Percentiles rank a stretch among this genome's conserved stretches.
Conservation (phyloP, 2,888 invertebrate genomes). For the Stenodera caucasica region DNA sequence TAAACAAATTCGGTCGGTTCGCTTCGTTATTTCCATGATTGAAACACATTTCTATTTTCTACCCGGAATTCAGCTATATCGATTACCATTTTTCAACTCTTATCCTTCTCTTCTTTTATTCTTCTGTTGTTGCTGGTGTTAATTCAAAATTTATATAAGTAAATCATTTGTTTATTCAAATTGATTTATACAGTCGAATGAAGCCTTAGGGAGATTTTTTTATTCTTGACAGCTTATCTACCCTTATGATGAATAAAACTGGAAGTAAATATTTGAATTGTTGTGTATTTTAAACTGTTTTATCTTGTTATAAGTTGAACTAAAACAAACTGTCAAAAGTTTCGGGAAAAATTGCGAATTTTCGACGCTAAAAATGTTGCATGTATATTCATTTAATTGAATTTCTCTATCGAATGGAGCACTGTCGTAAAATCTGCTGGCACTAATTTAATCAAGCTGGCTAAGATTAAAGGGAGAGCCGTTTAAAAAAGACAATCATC, state of each 20-base stretch:
- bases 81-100: too few relatives aligned
- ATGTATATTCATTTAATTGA: not conserved
- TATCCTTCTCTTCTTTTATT: not conserved
- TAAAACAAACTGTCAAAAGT: not conserved
- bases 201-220: conserved; percentile 7
- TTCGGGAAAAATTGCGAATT: too few relatives aligned
- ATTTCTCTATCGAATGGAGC: too few relatives aligned
- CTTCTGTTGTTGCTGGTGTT: too few relatives aligned
- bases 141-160: too few relatives aligned
- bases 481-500: not conserved
- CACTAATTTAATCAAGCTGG: not conserved
- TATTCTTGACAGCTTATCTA: conserved; percentile 17
- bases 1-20: not conserved
- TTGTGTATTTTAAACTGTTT: conserved; percentile 43
- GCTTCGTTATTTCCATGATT: too few relatives aligned
- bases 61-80: too few relatives aligned
- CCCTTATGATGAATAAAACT: conserved; percentile 22
- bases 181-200: conserved; percentile 26
- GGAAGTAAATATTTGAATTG: conserved; percentile 39
- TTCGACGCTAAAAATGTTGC: too few relatives aligned
- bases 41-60: too few relatives aligned
- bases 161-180: conserved; percentile 23
- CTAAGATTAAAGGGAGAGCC: too few relatives aligned
- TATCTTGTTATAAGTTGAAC: conserved; percentile 41
- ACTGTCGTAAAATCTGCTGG: not conserved